These are phyloP conservation scores for Lagocephalus sceleratus DNA, from an alignment of 2,797 vertebrate species.

Conservation along the genomic window DNA sequence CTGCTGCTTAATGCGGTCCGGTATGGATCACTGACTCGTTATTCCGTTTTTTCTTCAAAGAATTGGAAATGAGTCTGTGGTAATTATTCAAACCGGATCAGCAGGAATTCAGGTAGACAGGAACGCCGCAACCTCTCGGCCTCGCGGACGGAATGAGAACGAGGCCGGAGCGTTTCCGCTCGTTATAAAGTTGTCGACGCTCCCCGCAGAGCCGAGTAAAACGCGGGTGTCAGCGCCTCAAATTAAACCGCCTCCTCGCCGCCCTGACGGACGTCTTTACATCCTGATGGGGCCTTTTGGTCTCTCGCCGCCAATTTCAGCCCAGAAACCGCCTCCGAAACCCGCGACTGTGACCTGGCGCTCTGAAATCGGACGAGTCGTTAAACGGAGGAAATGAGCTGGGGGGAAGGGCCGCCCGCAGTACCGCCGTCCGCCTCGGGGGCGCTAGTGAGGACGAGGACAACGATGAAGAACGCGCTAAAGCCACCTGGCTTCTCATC, in stretches of 20 bases:
- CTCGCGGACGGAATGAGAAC: background rate
- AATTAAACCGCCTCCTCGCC: background rate
- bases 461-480: too few species aligned
- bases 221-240: background rate
- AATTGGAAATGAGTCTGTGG: background rate
- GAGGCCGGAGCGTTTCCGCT: background rate
- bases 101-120: background rate
- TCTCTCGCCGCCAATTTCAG: background rate
- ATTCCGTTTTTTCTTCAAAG: background rate
- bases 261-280: background rate
- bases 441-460: too few species aligned
- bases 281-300: background rate
- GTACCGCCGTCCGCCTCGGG: too few species aligned
- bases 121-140: background rate
- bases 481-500: too few species aligned
- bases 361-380: too few species aligned
- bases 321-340: too few species aligned
- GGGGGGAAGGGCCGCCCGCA: too few species aligned
- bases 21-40: background rate
- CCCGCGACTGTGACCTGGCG: too few species aligned
- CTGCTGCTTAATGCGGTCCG: too few species aligned
- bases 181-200: conserved; percentile 1
- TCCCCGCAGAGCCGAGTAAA: conserved; percentile 1
- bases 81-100: background rate
- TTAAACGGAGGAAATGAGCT: too few species aligned